Base-by-base conservation (phyloP, 2,797 vertebrate genomes). In the Oophaga sylvatica region DNA sequence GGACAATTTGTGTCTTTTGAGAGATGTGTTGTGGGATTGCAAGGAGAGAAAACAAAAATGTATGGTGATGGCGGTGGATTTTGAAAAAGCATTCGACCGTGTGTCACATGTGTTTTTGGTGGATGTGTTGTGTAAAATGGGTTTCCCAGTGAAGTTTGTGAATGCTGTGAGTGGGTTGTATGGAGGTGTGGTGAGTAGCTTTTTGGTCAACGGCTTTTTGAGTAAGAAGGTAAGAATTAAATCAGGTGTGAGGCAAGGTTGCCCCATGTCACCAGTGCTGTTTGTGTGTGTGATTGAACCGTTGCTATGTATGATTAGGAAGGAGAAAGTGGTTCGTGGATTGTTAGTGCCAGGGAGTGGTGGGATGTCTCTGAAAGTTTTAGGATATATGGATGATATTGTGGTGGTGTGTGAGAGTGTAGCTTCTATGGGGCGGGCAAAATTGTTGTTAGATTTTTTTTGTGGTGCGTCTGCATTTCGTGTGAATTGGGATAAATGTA, bases 361-460 rank as follows among this genome's bases (percentile, higher is more conserved):
- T 0, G 83, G 83, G 5, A 15, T 45, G 13, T 9, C 6, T 59
- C n/a, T 83, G 1, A 83, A 59, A 0, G 26, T 83, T 17, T 1
- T 71, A 3, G 17, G 13, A 0, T 85, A 85, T 45, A 79, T 85
- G 84, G 62, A 85, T 75, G 84, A 79, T n/a, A 11, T 79, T 3
- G 59, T n/a, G n/a, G 9, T 78, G 2, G 8, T 85, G 7, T 8
- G 45, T n/a, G 63, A 19, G 3, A 31, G 17, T 35, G 13, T 17
- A 7, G 48, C 12, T 1, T n/a, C 1, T 4, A 26, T 83, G 22
- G 81, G 13, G n/a, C 20, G 7, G 35, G 35, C 35, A 41, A 70
- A 20, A 5, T 31, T 70, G 22, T 12, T 29, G 19, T 29, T 81
- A 15, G 13, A 31, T 17, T 11, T n/a, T 83, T n/a, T 83, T 56